phyloP scores from a whole-genome alignment of 2,888 invertebrate genomes.

The Drosophila aldrichi region DNA sequence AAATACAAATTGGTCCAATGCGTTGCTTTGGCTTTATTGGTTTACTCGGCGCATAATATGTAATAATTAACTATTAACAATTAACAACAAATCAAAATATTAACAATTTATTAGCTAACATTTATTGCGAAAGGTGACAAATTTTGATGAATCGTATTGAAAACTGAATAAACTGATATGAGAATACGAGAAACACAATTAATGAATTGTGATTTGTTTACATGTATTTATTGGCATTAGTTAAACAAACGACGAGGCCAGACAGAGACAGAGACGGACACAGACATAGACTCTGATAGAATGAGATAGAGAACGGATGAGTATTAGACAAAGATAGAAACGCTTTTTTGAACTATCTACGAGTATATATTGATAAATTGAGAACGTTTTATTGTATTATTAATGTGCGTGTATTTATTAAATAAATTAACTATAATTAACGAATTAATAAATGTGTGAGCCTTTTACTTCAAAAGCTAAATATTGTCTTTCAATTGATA shows the following conservation, averaged over 20 bases:
- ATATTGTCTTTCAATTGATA: background rate
- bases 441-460: constrained; percentile 73
- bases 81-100: constrained; percentile 26
- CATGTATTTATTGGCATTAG: constrained; percentile 52
- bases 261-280: background rate
- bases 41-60: constrained; percentile 49
- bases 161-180: constrained; percentile 11
- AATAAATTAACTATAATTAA: constrained; percentile 67
- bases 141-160: constrained; percentile 37
- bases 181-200: constrained; percentile 2
- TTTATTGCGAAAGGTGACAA: constrained; percentile 21
- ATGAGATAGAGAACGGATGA: constrained; percentile 21
- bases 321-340: constrained; percentile 24
- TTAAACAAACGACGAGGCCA: constrained; percentile 13
- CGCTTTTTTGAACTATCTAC: constrained; percentile 69
- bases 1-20: constrained; percentile 60
- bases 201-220: constrained; percentile 69
- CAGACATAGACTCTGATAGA: background rate
- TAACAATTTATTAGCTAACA: constrained; percentile 49
- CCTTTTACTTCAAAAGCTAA: constrained; percentile 76
- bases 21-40: constrained; percentile 71
- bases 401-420: constrained; percentile 77
- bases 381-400: constrained; percentile 72
- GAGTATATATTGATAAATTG: constrained; percentile 54
- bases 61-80: constrained; percentile 16